Conservation (phyloP, 2,888 invertebrate genomes). For the Diabrotica balteata region DNA sequence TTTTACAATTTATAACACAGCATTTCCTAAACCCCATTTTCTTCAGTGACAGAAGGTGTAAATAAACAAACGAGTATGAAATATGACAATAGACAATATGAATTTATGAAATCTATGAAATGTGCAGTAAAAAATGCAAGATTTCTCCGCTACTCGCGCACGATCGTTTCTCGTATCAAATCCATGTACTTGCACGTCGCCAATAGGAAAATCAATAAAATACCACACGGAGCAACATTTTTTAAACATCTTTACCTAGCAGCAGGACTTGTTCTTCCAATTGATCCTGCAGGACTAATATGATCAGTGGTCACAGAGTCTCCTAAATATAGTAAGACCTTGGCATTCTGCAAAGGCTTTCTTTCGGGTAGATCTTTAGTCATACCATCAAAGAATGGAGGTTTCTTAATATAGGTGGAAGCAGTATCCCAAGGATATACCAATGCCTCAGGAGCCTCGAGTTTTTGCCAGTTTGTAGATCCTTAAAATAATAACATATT, state of each 20-base stretch:
- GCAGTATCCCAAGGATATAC: constrained; percentile 90
- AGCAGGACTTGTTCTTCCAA: constrained; percentile 93
- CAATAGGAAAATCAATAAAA: too few relatives aligned
- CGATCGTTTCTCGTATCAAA: too few relatives aligned
- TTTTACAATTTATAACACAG: too few relatives aligned
- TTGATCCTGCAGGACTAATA: constrained; percentile 97
- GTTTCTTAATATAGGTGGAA: constrained; percentile 95
- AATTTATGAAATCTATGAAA: too few relatives aligned
- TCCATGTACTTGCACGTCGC: too few relatives aligned
- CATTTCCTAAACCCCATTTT: too few relatives aligned
- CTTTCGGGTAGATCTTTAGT: constrained; percentile 68
- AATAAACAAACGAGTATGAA: too few relatives aligned
- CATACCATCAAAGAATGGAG: constrained; percentile 88
- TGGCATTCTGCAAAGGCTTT: constrained; percentile 73
- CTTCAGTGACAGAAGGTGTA: too few relatives aligned
- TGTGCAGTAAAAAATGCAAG: too few relatives aligned
- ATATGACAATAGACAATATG: too few relatives aligned
- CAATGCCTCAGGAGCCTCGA: constrained; percentile 58
- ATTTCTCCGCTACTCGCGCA: too few relatives aligned
- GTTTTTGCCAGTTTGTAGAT: constrained; percentile 36
- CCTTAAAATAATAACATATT: constrained; percentile 22
- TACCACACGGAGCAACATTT: too few relatives aligned
- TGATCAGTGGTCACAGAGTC: constrained; percentile 99
- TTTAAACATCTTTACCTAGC: constrained; percentile 61
- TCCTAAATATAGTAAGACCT: constrained; percentile 85